Evolutionary conservation across 2,888 invertebrate species (phyloP).

Genomic region (Schrankia costaestrigalis): DNA sequence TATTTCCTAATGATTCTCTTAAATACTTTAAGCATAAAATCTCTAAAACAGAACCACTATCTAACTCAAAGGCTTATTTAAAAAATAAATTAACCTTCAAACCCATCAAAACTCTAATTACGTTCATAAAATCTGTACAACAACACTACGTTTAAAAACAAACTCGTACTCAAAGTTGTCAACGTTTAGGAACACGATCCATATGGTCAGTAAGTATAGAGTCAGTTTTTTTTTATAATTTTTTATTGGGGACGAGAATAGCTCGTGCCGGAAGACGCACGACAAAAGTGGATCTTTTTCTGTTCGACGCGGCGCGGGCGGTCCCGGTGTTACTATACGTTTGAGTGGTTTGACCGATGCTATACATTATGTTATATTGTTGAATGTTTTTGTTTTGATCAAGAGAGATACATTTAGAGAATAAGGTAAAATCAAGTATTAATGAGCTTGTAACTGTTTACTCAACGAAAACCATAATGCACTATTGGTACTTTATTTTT

Average conservation of each 20-base stretch:
- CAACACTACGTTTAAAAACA: slow-evolving; percentile 4
- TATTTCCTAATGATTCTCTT: too few relatives aligned
- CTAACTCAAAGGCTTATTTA: too few relatives aligned
- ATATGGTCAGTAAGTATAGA: slow-evolving; percentile 58
- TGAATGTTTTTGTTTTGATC: slow-evolving; percentile 22
- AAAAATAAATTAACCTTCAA: slow-evolving; percentile 9
- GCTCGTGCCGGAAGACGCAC: slow-evolving; percentile 56
- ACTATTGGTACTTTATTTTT: too few relatives aligned
- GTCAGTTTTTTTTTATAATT: slow-evolving; percentile 47
- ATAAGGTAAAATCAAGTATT: too few relatives aligned
- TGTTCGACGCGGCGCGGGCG: slow-evolving; percentile 47
- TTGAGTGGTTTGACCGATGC: slow-evolving; percentile 27
- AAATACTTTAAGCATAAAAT: too few relatives aligned
- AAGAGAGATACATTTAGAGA: too few relatives aligned
- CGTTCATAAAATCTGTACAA: slow-evolving; percentile 7
- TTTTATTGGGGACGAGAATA: slow-evolving; percentile 46
- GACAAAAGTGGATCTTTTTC: slow-evolving; percentile 63
- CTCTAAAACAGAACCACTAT: too few relatives aligned
- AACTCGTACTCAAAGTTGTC: slow-evolving; percentile 33
- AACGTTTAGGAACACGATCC: slow-evolving; percentile 44
- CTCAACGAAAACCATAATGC: too few relatives aligned
- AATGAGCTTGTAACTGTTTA: too few relatives aligned
- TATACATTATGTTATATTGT: slow-evolving; percentile 17
- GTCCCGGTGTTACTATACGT: slow-evolving; percentile 45
- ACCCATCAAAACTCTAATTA: slow-evolving; percentile 2